Conservation (phyloP, 1,140 invertebrate genomes). For the Rhopalosiphum padi region DNA sequence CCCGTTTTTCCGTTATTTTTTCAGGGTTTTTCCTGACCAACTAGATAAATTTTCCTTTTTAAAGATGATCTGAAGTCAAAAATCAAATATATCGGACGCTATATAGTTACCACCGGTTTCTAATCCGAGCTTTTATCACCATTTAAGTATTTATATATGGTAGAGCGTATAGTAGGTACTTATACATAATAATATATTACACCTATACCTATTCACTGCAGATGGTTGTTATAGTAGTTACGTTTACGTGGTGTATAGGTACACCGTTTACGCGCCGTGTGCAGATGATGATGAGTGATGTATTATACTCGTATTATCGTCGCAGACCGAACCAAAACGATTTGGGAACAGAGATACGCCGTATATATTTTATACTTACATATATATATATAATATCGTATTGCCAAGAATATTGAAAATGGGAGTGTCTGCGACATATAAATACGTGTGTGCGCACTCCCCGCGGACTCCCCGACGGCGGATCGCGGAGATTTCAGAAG, state of each 20-base stretch:
- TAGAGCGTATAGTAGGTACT: not conserved
- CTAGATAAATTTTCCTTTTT: too few relatives aligned
- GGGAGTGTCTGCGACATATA: not conserved
- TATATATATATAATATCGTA: not conserved
- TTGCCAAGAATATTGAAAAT: constrained; percentile 12
- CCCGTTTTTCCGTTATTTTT: too few relatives aligned
- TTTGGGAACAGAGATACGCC: not conserved
- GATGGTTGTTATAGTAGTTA: not conserved
- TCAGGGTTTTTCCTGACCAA: too few relatives aligned
- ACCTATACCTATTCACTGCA: not conserved
- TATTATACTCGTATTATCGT: not conserved
- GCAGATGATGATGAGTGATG: not conserved
- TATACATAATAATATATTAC: not conserved
- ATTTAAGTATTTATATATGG: not conserved
- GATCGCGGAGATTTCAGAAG: not conserved
- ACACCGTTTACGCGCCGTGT: not conserved
- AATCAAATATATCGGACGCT: too few relatives aligned
- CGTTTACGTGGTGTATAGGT: not conserved
- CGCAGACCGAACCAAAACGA: not conserved
- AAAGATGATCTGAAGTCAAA: too few relatives aligned
- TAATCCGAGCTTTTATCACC: not conserved
- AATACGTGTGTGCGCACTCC: not conserved
- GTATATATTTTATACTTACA: too few relatives aligned
- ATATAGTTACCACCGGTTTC: not conserved
- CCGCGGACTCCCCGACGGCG: not conserved